A percentile compares a stretch with the other conserved stretches of the same genome.
Conservation (phyloP, 2,888 invertebrate species). For the Polymixis flavicincta region DNA sequence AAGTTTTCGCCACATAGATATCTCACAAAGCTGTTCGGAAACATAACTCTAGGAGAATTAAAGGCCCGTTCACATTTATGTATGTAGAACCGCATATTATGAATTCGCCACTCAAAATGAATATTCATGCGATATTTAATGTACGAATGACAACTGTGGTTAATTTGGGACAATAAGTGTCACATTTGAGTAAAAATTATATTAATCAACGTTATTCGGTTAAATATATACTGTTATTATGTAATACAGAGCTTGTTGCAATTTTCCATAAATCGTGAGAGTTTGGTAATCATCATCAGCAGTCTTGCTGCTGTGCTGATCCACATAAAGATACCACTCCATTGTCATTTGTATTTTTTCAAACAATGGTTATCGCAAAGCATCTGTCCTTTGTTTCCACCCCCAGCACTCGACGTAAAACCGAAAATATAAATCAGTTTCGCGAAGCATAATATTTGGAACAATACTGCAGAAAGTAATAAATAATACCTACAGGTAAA, state of each 20-base stretch:
- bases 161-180: slow-evolving; percentile 48
- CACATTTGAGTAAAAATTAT: slow-evolving; percentile 42
- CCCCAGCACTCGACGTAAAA: slow-evolving; percentile 12
- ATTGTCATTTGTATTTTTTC: not conserved
- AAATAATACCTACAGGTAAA: slow-evolving; percentile 64
- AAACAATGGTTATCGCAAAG: not conserved
- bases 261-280: not conserved
- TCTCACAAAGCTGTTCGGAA: slow-evolving; percentile 42
- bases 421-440: slow-evolving; percentile 43
- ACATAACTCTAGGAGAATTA: slow-evolving; percentile 35
- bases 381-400: slow-evolving; percentile 2
- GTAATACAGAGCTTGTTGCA: not conserved
- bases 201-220: slow-evolving; percentile 20
- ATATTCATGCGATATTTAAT: slow-evolving; percentile 53
- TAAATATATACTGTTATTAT: slow-evolving; percentile 11
- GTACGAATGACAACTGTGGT: slow-evolving; percentile 55
- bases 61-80: slow-evolving; percentile 11
- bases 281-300: not conserved
- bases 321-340: not conserved
- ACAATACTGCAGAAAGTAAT: slow-evolving; percentile 58
- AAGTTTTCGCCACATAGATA: slow-evolving; percentile 55
- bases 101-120: slow-evolving; percentile 42
- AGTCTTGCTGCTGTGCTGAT: not conserved
- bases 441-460: slow-evolving; percentile 44
- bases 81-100: slow-evolving; percentile 7